Evolutionary conservation across 2,113 vertebrate genomes (phyloP), one percentile per base, ranked within the genome.

Genomic region (Acrocephalus kingi): DNA sequence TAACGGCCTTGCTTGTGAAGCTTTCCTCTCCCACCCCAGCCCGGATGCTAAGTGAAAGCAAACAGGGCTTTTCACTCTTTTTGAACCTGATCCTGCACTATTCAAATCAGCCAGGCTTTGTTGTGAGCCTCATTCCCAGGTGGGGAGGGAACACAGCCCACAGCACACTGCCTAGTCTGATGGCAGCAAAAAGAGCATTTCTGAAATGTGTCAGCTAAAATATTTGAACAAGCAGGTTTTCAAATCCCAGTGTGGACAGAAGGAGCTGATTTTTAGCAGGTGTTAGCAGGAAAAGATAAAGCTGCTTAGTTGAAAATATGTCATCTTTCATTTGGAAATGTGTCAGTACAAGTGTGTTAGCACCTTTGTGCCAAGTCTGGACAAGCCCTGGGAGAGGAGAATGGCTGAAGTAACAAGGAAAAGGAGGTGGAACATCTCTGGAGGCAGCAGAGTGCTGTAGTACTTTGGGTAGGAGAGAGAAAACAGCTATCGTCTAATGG

Each of bases 301-400:
- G 62, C 84, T 94, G 89, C 86, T 93, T 20, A 14, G 56, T 49
- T 87, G 89, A 95, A 95, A 96, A 96, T 93, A 89, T 94, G 94
- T 94, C 96, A 84, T 86, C 64, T 84, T 86, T 92, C 76, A 81
- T 95, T 96, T 96, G 83, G 55, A 96, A 96, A 96, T 78, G n/a
- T 92, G 85, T 96, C 95, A 93, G 87, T 85, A 67, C 27, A 41
- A 95, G 79, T 3, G 13, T 68, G 48, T 88, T 93, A 96, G 85
- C 88, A 96, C 78, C 89, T 94, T 91, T 31, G 2, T 15, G 25
- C 91, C 89, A 93, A 94, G 95, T 33, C 89, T 87, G 92, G 85
- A 92, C 79, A 89, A 68, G 93, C 64, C 72, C 55, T 63, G 43
- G 55, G 94, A 63, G 69, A 91, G 55, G 7, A 88, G 52, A 45